Base-by-base conservation (phyloP, 2,113 vertebrate species). In the Anguilla rostrata region DNA sequence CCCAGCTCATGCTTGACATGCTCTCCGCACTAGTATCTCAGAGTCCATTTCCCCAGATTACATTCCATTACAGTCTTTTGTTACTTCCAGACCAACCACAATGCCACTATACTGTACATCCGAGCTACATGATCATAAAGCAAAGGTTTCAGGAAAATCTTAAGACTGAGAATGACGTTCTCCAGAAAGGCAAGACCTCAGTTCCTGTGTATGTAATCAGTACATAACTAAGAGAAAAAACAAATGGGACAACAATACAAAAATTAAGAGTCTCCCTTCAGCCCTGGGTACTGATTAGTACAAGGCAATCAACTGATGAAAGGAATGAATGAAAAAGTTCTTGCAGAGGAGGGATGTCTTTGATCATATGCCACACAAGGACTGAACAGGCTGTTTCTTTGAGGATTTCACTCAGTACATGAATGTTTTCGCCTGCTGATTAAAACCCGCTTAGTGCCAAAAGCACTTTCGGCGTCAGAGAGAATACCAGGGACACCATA, bases 381-480 rank as follows among this genome's bases (percentile, higher is more conserved):
- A n/a, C 63, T n/a, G 63, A 22, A n/a, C 63, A 71, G 26, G n/a
- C 71, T 34, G 1, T 75, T 66, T 66, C 22, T 66, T 66, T 75
- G 71, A 75, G 71, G 46, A 4, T 34, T 34, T 40, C 71, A 39
- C n/a, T 53, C 1, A 78, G 18, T 15, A 88, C 81, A 85, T 86
- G 85, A 85, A 86, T 82, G 78, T 43, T 81, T 83, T 85, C 82
- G 89, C 75, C 88, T 79, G 66, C 49, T 80, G 78, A 86, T 84
- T 85, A 86, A 83, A 79, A 87, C 63, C 63, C 56, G 80, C 56
- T 81, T 34, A 88, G 43, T 60, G 29, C 56, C 16, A 84, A 83
- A 84, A 82, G 43, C 60, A 15, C 66, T 82, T 83, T 87, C 78
- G 80, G 63, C 57, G 34, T 12, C 82, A 83, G 63, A 81, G 40